A percentile compares a stretch with the other conserved stretches of the same genome.
phyloP scores from a whole-genome alignment of 23 tunicate species.

The Diplosoma virens region DNA sequence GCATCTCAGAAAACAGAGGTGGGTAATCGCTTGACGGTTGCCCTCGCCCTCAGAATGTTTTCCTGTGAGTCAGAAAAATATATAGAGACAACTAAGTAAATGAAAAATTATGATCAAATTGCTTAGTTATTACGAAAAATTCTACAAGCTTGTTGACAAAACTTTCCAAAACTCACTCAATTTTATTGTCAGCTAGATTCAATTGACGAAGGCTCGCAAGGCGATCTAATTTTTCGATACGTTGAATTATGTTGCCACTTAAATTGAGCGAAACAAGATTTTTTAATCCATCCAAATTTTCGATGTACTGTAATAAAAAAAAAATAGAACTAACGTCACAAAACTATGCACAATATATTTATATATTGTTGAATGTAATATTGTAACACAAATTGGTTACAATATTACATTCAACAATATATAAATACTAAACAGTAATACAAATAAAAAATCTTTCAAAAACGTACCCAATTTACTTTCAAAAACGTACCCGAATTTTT shows the following conservation, averaged over 20 bases:
- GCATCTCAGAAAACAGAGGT: too few relatives aligned
- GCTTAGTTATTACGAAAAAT: too few relatives aligned
- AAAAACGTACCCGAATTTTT: slow-evolving; percentile 58
- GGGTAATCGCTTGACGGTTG: too few relatives aligned
- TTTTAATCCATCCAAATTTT: slow-evolving; percentile 77
- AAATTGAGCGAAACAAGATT: slow-evolving; percentile 54
- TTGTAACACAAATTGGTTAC: not conserved
- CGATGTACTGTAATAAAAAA: slow-evolving; percentile 75
- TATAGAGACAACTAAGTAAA: too few relatives aligned
- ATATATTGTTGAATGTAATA: not conserved
- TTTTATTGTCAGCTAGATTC: slow-evolving; percentile 63
- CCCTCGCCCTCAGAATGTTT: too few relatives aligned
- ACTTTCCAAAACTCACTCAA: slow-evolving; percentile 32
- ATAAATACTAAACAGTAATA: not conserved
- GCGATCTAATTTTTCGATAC: slow-evolving; percentile 76
- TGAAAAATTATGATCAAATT: too few relatives aligned
- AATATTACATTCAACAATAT: not conserved
- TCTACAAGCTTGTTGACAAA: not conserved
- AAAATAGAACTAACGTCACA: not conserved
- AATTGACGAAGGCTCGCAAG: slow-evolving; percentile 53
- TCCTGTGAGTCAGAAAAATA: too few relatives aligned
- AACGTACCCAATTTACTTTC: too few relatives aligned
- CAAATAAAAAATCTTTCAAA: not conserved
- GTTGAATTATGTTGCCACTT: slow-evolving; percentile 65
- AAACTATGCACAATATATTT: not conserved